Evolutionary conservation across 2,888 invertebrate genomes (phyloP).

Genomic region (Drosophila formosana): DNA sequence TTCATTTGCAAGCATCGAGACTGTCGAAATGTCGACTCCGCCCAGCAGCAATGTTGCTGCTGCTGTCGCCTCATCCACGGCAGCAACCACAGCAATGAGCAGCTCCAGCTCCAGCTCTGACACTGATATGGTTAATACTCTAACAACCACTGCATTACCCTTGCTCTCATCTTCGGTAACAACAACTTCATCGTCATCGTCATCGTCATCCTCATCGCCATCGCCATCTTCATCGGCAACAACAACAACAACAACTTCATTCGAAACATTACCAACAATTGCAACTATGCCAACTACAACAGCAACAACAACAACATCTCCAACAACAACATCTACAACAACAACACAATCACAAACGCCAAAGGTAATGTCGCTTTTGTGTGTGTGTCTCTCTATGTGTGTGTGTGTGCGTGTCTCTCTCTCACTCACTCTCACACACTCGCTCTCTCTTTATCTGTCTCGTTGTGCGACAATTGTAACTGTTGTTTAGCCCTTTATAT

Average conservation of each 20-base stretch:
- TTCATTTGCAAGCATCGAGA: constrained; percentile 38
- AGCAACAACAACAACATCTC: constrained; percentile 58
- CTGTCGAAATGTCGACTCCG: constrained; percentile 45
- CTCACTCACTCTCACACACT: neutral
- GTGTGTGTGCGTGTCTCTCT: constrained; percentile 19
- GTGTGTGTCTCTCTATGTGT: constrained; percentile 26
- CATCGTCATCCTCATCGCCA: constrained; percentile 7
- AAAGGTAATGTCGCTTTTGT: constrained; percentile 77
- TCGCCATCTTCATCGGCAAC: constrained; percentile 21
- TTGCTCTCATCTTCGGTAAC: constrained; percentile 31
- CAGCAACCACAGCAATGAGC: constrained; percentile 30
- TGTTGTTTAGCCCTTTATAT: constrained; percentile 47
- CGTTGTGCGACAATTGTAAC: constrained; percentile 61
- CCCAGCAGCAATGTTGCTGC: constrained; percentile 15
- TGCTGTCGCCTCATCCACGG: constrained; percentile 28
- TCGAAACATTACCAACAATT: constrained; percentile 29
- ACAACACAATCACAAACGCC: constrained; percentile 75
- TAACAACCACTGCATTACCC: constrained; percentile 38
- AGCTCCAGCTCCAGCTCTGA: constrained; percentile 44
- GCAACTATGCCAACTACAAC: constrained; percentile 63
- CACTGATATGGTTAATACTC: constrained; percentile 52
- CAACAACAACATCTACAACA: constrained; percentile 53
- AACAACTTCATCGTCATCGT: constrained; percentile 24
- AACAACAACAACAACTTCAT: constrained; percentile 40
- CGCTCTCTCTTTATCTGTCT: constrained; percentile 34